phyloP scores from a whole-genome alignment of 2,797 vertebrate species.

The Pseudomugil gertrudae region DNA sequence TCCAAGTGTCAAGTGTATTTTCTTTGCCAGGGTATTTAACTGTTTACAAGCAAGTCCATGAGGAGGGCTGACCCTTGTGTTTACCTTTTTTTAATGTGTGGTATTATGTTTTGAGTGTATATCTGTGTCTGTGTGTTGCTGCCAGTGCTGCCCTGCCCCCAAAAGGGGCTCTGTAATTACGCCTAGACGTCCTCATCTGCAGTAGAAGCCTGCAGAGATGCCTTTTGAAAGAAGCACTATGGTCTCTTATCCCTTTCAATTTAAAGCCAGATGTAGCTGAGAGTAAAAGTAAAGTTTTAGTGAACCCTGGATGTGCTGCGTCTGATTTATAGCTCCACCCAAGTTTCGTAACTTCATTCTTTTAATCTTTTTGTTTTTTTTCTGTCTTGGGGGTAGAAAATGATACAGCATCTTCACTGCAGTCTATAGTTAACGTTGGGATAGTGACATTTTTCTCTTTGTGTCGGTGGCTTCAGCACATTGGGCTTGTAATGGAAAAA shows the following conservation, averaged over 20 bases:
- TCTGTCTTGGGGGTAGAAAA: slow-evolving; percentile 18
- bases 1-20: slow-evolving; percentile 1
- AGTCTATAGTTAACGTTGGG: slow-evolving; percentile 47
- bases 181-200: slow-evolving; percentile 36
- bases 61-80: slow-evolving; percentile 31
- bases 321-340: slow-evolving; percentile 35
- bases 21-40: slow-evolving; percentile 6
- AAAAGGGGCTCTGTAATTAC: slow-evolving; percentile 68
- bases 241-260: slow-evolving; percentile 24
- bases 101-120: slow-evolving; percentile 38
- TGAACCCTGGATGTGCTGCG: slow-evolving; percentile 11
- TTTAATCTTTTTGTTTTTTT: background rate
- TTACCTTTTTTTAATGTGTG: slow-evolving; percentile 36
- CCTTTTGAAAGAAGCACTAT: slow-evolving; percentile 24
- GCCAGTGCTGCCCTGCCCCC: slow-evolving; percentile 41
- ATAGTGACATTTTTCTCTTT: slow-evolving; percentile 25
- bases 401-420: slow-evolving; percentile 27
- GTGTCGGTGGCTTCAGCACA: slow-evolving; percentile 20
- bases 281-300: slow-evolving; percentile 37
- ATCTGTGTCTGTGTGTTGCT: slow-evolving; percentile 34
- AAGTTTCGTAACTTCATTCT: slow-evolving; percentile 8
- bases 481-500: slow-evolving; percentile 13
- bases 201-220: slow-evolving; percentile 30
- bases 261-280: slow-evolving; percentile 46
- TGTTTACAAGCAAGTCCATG: slow-evolving; percentile 37